Base-by-base conservation (phyloP, 2,888 invertebrate species). In the Acholoe squamosa region DNA sequence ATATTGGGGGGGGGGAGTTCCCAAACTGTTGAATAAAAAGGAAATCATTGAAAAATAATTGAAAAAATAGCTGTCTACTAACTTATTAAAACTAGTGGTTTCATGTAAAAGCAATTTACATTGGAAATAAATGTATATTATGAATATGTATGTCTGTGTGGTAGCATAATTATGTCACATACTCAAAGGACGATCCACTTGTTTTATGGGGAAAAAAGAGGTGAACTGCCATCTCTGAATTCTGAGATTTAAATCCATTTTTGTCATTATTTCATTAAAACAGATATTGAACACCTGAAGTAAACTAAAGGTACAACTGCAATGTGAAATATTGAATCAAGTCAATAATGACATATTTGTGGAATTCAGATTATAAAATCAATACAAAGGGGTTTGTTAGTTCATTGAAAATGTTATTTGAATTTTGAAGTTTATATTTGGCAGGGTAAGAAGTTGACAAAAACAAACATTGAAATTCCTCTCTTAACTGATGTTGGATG, bases 21-120 rank as follows among this genome's bases (percentile, higher is more conserved):
- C 80, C 43, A 43, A 80, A 80, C 80, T 80, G 80, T 80, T 80
- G 80, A 80, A 80, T n/a, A n/a, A n/a, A n/a, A n/a, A 80, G 34
- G 7, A 34, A 80, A 71, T 28, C 28, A 28, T 34, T 19, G 19
- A 80, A 80, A 34, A 80, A 22, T 34, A 31, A 1, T 14, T 16
- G 34, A 34, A 28, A 71, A 71, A n/a, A 71, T 71, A 71, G 3
- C 71, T 16, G 16, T 71, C 5, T 71, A 71, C 71, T 71, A 71
- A 71, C 71, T 28, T 12, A 61, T n/a, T 61, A 71, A 61, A 61
- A 61, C 61, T n/a, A 28, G 71, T 71, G 25, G 71, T 28, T 71
- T 25, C 25, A 71, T 71, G 25, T 71, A 14, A 71, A 31, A 71
- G 71, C 71, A 5, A 28, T 71, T 28, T 71, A 71, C 25, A 71